Percentiles rank a stretch among this genome's conserved stretches.
Evolutionary conservation across 2,113 vertebrate species (phyloP).

Genomic region (Fregetta grallaria): DNA sequence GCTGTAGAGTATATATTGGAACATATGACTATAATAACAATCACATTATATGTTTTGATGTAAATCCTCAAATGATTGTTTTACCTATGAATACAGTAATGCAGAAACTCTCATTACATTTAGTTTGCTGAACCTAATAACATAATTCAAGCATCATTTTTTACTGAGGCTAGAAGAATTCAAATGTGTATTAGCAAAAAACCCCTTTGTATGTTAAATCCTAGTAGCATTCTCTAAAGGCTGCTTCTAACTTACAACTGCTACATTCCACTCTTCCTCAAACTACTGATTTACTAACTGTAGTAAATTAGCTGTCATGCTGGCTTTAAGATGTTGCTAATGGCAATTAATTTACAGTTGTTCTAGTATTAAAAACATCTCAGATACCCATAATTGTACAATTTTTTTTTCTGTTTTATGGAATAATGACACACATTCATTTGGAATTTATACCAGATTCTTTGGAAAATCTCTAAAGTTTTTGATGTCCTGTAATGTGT

Average conservation of each 20-base stretch:
- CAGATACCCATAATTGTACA: neutral
- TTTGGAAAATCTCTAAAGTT: neutral
- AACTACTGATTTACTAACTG: neutral
- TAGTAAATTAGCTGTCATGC: neutral
- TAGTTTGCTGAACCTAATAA: neutral
- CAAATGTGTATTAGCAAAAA: neutral
- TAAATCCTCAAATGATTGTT: neutral
- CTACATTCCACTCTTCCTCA: neutral
- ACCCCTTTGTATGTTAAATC: rapidly evolving
- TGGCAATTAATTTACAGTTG: neutral
- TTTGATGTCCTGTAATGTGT: neutral
- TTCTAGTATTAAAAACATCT: neutral
- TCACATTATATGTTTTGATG: neutral
- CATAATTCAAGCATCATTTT: neutral
- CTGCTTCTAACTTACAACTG: neutral
- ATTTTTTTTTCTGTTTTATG: neutral
- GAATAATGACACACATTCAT: neutral
- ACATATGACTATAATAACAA: neutral
- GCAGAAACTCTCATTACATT: neutral
- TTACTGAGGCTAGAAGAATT: neutral
- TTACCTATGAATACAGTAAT: neutral
- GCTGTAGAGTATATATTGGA: neutral
- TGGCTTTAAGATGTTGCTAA: neutral
- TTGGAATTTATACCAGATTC: neutral
- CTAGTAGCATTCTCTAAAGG: neutral